Percentiles rank a stretch among this genome's conserved stretches.
These are phyloP conservation scores for Leptarthrus brevirostris DNA, from an alignment of 2,888 invertebrate genomes.

Conservation along the genomic window DNA sequence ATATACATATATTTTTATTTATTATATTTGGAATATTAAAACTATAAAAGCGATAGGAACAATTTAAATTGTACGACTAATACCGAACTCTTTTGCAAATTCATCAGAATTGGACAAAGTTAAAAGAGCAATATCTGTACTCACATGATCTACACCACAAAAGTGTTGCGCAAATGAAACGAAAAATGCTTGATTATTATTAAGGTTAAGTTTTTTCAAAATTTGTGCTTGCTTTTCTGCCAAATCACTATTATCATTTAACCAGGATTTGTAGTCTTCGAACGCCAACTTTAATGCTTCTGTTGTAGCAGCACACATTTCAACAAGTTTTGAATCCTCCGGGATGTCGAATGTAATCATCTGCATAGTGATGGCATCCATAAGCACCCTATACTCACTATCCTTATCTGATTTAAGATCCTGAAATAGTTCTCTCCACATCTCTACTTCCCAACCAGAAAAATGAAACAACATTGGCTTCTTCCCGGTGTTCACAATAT, in stretches of 20 bases:
- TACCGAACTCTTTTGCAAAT: constrained; percentile 4
- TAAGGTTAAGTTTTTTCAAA: not conserved
- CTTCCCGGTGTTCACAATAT: constrained; percentile 3
- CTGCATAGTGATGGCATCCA: not conserved
- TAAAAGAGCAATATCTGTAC: not conserved
- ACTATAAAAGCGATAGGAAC: no score
- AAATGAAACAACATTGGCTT: constrained; percentile 13
- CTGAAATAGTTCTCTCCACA: not conserved
- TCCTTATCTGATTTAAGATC: not conserved
- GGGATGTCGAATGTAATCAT: not conserved
- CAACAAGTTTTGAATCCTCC: not conserved
- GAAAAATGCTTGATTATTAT: constrained; percentile 19
- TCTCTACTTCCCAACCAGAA: not conserved
- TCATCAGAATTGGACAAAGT: constrained; percentile 9
- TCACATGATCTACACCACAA: constrained; percentile 5
- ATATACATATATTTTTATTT: no score
- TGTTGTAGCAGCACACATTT: not conserved
- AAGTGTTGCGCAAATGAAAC: constrained; percentile 11
- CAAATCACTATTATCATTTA: not conserved
- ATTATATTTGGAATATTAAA: no score
- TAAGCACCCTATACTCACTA: not conserved
- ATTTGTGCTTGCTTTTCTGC: not conserved
- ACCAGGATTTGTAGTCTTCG: not conserved
- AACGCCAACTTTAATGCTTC: constrained; percentile 9
- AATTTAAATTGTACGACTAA: not conserved